phyloP scores from a whole-genome alignment of 2,113 vertebrate species.

The Syngnathus typhle region DNA sequence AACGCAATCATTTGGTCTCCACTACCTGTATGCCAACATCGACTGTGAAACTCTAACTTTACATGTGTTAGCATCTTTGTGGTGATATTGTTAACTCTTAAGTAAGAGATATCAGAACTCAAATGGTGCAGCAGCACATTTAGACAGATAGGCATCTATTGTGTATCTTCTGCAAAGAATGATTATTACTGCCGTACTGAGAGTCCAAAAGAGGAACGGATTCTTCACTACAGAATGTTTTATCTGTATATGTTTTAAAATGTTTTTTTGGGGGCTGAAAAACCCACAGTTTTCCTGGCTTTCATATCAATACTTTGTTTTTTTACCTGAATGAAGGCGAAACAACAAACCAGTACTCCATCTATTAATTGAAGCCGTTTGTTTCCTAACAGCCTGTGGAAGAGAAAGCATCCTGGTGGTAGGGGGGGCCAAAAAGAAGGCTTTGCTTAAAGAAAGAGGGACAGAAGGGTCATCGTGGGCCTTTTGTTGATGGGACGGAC shows the following conservation, averaged over 20 bases:
- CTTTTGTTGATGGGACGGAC: conserved; percentile 62
- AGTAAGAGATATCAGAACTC: no score
- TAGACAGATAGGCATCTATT: neutral
- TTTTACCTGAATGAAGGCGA: neutral
- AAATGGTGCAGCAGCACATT: no score
- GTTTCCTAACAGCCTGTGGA: conserved; percentile 55
- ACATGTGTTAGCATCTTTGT: no score
- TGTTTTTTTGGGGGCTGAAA: neutral
- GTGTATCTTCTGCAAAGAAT: neutral
- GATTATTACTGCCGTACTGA: neutral
- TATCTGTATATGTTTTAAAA: neutral
- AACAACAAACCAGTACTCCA: neutral
- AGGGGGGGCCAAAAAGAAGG: conserved; percentile 37
- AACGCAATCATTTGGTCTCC: no score
- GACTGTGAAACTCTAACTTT: no score
- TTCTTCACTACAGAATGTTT: neutral
- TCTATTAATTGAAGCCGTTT: conserved; percentile 9
- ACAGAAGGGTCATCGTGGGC: conserved; percentile 68
- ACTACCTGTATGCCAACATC: no score
- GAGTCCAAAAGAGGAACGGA: neutral
- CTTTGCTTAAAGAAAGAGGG: conserved; percentile 44
- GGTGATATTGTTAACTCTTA: no score
- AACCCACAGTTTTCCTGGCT: conserved; percentile 11
- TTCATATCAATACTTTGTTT: neutral
- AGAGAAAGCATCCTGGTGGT: conserved; percentile 66